Conservation (phyloP, 2,888 invertebrate genomes). For the Leucophora obtusa region DNA sequence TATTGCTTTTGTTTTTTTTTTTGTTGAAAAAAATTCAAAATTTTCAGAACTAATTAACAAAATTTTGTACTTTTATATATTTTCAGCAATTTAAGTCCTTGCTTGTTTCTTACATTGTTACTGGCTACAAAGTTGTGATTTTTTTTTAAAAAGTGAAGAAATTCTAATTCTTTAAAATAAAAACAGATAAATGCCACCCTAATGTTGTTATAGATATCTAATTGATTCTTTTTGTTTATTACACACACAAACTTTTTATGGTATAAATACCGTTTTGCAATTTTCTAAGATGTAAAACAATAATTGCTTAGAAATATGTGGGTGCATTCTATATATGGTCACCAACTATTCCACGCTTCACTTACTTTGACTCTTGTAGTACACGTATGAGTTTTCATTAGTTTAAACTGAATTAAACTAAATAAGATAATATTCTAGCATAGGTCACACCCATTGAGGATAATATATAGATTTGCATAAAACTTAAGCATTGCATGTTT, state of each 20-base stretch:
- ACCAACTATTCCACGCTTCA: not conserved
- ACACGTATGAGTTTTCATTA: not conserved
- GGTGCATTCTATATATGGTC: slow-evolving; percentile 36
- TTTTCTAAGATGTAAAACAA: slow-evolving; percentile 33
- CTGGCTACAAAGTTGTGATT: no score
- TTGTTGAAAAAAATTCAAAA: no score
- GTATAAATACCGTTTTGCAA: slow-evolving; percentile 14
- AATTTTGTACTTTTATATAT: no score
- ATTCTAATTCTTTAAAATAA: no score
- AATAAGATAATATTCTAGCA: not conserved
- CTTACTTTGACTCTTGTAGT: not conserved
- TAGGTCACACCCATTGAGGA: slow-evolving; percentile 52
- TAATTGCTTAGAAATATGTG: slow-evolving; percentile 46
- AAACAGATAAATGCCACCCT: no score
- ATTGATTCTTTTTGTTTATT: no score
- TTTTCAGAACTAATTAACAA: no score
- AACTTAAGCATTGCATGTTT: slow-evolving; percentile 54
- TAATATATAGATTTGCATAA: slow-evolving; percentile 48
- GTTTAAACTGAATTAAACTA: slow-evolving; percentile 13
- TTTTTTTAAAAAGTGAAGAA: no score
- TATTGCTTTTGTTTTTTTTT: no score
- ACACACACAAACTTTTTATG: slow-evolving; percentile 13
- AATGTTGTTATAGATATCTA: no score
- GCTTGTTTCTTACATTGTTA: no score
- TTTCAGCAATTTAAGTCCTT: no score